Evolutionary conservation across 2,113 vertebrate species (phyloP), one percentile per base, ranked within the genome.

Genomic region (Syrmaticus mikado): DNA sequence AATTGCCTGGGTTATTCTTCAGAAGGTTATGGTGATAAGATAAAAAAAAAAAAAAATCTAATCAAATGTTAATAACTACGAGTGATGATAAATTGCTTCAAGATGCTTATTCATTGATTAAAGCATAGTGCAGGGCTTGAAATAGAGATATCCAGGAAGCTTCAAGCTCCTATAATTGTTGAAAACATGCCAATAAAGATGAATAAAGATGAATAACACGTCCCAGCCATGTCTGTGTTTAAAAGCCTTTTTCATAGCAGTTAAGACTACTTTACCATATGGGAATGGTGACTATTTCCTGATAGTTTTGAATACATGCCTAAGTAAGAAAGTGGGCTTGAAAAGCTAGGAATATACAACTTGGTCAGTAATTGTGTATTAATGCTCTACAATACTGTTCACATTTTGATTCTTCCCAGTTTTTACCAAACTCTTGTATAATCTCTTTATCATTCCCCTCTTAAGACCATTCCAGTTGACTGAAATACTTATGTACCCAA

Each of bases 21-120:
- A 86, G 27, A 74, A 81, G n/a, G 12, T 40, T 36, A 19, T n/a
- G 28, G 73, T 61, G 65, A 11, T n/a, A 52, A 38, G 7, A 13
- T 25, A 36, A 84, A 77, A 77, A 92, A 50, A 24, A 50, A 50
- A 50, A 21, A 24, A n/a, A 84, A 58, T 18, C 50, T 77, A 86
- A 81, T 60, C 45, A 66, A 76, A 62, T 70, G 45, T 24, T 58
- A 86, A 75, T 11, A 76, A 30, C 10, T 41, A 64, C 0, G 4
- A 66, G 13, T 0, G 0, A 53, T 28, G 38, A 64, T 55, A 64
- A 81, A 67, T 92, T 81, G 4, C 24, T 92, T 83, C 68, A 74
- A 83, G 91, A 46, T 92, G 30, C 24, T 86, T 81, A 86, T 81
- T 78, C 32, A 53, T 67, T 55, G 76, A 81, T 89, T 74, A 25